phyloP scores from a whole-genome alignment of 1,140 invertebrate species.

The Octopus bimaculoides region DNA sequence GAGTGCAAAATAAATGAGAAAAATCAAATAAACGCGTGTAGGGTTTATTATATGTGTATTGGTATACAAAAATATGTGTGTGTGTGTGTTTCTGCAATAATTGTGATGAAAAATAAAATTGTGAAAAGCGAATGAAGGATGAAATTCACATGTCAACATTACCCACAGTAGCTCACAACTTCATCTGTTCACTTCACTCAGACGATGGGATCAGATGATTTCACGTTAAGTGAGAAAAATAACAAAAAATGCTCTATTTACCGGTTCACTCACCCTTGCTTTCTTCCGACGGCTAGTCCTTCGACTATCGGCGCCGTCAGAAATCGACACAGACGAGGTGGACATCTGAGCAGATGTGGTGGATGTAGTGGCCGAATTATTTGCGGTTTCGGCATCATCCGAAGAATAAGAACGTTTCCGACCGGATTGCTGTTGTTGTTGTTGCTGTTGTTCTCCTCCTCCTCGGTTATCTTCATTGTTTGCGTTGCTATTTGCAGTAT shows the following conservation, averaged over 20 bases:
- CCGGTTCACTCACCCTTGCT: constrained; percentile 14
- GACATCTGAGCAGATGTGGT: background rate
- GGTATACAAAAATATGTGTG: no score
- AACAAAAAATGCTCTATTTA: constrained; percentile 4
- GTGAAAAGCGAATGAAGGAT: no score
- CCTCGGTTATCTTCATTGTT: background rate
- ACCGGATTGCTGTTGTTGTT: background rate
- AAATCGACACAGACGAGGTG: background rate
- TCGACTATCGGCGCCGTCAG: constrained; percentile 4
- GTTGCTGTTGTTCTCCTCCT: background rate
- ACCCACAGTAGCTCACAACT: no score
- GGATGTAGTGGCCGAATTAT: background rate
- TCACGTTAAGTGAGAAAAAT: background rate
- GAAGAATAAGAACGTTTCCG: background rate
- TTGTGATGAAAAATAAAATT: no score
- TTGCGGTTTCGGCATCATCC: background rate
- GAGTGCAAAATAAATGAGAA: no score
- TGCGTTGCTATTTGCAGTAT: background rate
- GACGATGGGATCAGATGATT: no score
- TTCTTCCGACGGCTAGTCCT: constrained; percentile 16
- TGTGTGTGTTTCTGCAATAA: no score
- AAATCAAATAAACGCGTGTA: no score
- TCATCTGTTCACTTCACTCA: no score
- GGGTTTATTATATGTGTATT: no score
- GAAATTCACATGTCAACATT: no score